Evolutionary conservation across 2,888 invertebrate species (phyloP).

Genomic region (Phragmatobia fuliginosa): DNA sequence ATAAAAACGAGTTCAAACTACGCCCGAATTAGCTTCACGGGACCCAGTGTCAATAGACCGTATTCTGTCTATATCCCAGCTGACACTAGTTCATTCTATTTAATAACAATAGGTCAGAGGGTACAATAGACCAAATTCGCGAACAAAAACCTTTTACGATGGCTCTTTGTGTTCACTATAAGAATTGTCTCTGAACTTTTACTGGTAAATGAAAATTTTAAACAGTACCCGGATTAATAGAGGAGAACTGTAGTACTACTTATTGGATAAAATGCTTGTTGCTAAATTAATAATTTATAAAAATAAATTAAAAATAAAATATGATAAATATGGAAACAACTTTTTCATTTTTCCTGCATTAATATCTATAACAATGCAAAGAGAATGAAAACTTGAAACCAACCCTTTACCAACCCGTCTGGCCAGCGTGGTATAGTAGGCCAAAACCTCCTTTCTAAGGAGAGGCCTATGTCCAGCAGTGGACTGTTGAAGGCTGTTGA

Average conservation of each 20-base stretch:
- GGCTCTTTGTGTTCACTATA: slow-evolving; percentile 57
- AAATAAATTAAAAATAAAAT: too few species aligned
- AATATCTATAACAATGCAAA: too few species aligned
- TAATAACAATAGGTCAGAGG: slow-evolving; percentile 57
- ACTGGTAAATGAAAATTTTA: slow-evolving; percentile 51
- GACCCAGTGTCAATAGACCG: slow-evolving; percentile 29
- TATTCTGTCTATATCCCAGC: slow-evolving; percentile 37
- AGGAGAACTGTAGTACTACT: slow-evolving; percentile 29
- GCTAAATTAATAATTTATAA: too few species aligned
- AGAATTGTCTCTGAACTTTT: slow-evolving; percentile 57
- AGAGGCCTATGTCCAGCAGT: too few species aligned
- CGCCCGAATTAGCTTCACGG: slow-evolving; percentile 9
- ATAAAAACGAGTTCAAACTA: slow-evolving; percentile 1
- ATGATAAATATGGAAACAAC: too few species aligned
- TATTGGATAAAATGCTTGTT: slow-evolving; percentile 42
- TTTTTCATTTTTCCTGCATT: too few species aligned
- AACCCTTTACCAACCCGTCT: too few species aligned
- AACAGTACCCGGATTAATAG: slow-evolving; percentile 42
- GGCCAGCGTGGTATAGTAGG: too few species aligned
- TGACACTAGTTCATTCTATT: slow-evolving; percentile 56
- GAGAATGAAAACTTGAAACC: too few species aligned
- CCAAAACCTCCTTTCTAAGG: too few species aligned
- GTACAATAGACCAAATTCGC: slow-evolving; percentile 58
- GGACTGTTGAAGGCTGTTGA: too few species aligned
- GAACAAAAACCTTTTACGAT: slow-evolving; percentile 61